phyloP scores from a whole-genome alignment of 1,140 invertebrate species.

The Tribolium madens region DNA sequence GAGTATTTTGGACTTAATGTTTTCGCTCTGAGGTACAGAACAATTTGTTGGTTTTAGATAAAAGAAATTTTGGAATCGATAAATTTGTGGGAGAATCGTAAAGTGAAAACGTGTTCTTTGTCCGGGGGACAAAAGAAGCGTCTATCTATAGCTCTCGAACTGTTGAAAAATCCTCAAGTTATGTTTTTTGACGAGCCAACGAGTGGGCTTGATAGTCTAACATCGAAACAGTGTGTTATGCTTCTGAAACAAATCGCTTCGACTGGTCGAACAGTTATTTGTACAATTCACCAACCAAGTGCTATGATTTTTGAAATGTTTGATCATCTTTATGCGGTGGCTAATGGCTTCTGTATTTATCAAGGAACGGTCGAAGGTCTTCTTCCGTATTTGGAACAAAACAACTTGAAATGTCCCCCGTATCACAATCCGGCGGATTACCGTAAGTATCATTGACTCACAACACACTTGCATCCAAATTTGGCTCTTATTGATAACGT shows the following conservation, averaged over 20 bases:
- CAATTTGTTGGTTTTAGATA: slow-evolving; percentile 67
- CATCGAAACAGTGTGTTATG: slow-evolving; percentile 85
- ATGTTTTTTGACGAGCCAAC: slow-evolving; percentile 96
- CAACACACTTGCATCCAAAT: not conserved
- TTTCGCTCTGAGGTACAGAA: too few species aligned
- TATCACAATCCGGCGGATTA: slow-evolving; percentile 94
- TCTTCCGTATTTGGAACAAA: slow-evolving; percentile 80
- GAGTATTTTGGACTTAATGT: too few species aligned
- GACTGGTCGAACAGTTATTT: slow-evolving; percentile 78
- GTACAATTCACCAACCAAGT: slow-evolving; percentile 93
- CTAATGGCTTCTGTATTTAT: slow-evolving; percentile 86
- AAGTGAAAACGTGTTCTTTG: slow-evolving; percentile 78
- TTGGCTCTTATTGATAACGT: not conserved
- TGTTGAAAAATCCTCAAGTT: slow-evolving; percentile 89
- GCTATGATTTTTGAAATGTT: slow-evolving; percentile 90
- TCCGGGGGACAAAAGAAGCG: slow-evolving; percentile 91
- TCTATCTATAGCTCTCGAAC: slow-evolving; percentile 87
- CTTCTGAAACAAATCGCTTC: slow-evolving; percentile 81
- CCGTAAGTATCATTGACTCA: slow-evolving; percentile 73
- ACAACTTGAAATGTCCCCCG: slow-evolving; percentile 82
- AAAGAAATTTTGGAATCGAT: slow-evolving; percentile 80
- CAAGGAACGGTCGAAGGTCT: slow-evolving; percentile 79
- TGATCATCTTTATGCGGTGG: slow-evolving; percentile 88
- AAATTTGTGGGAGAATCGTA: slow-evolving; percentile 73
- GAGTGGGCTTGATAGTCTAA: slow-evolving; percentile 88